phyloP scores from a whole-genome alignment of 2,888 invertebrate species.

The Eupithecia centaureata region DNA sequence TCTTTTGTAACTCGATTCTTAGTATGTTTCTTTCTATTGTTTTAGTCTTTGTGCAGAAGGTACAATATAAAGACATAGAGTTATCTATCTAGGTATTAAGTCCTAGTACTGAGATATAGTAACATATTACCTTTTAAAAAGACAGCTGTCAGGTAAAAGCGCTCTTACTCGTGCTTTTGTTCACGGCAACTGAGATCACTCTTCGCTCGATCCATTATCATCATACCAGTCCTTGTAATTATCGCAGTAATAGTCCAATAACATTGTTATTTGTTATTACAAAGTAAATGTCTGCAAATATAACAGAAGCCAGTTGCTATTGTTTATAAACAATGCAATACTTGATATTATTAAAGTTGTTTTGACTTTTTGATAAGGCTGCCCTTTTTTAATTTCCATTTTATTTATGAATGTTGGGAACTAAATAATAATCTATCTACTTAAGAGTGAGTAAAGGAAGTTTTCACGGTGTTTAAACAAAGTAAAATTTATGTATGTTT shows the following conservation, averaged over 20 bases:
- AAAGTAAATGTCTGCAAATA: constrained; percentile 6
- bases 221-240: background rate
- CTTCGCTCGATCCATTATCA: background rate
- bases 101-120: no score
- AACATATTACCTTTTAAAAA: no score
- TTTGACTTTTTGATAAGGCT: background rate
- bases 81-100: no score
- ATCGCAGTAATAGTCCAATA: constrained; percentile 7
- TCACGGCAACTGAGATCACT: background rate
- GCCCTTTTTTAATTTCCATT: no score
- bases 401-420: no score
- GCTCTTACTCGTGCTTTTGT: background rate
- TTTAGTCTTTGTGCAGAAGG: background rate
- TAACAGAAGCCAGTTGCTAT: background rate
- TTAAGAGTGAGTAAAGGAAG: no score
- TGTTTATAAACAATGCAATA: background rate
- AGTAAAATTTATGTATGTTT: no score
- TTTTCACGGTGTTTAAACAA: no score
- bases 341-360: background rate
- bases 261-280: constrained; percentile 7
- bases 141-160: background rate
- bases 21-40: background rate
- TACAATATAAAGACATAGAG: no score
- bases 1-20: background rate
- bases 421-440: no score